Evolutionary conservation across 1,140 invertebrate genomes (phyloP), one percentile per base, ranked within the genome.

Genomic region (Zaprionus ornatus): DNA sequence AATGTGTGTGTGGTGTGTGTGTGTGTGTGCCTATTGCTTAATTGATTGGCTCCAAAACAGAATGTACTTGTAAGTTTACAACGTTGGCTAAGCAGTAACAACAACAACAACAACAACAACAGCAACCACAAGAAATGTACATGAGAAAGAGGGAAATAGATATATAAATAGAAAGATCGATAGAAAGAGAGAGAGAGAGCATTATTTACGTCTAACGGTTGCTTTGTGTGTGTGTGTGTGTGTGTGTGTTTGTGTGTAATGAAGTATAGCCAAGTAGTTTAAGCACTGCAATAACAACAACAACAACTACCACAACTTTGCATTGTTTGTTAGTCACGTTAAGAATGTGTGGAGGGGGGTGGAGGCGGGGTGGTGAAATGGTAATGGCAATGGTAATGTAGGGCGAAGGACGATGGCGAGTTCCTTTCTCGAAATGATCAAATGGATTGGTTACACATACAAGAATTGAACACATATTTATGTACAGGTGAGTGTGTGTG

Each of bases 81-180:
- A 48, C 45, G 45, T 52, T 45, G 45, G 15, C 66, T 42, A 67
- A 77, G 67, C 68, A 81, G 81, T 67, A 77, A 59, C 78, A 80
- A 65, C 65, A 80, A 69, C 66, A 69, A 61, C 66, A 25, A 79
- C 75, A 79, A 74, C 35, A 40, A 37, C 52, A 74, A 54, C 42
- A 37, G 37, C 35, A 21, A 29, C 52, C 68, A 74, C 52, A 23
- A 54, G 29, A 61, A 54, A 25, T 40, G 59, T 54, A 37, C n/a
- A 81, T 72, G 72, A 71, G 25, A 54, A 63, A 63, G 74, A 50
- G 19, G 45, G 45, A 50, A 23, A 23, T 50, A 50, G 17, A 48
- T 19, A 55, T 27, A 65, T 12, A 55, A 10, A 27, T 40, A 40
- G 42, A 48, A n/a, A 32, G 45, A 63, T 19, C 50, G 15, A 52